phyloP scores from a whole-genome alignment of 2,888 invertebrate species.

The Celastrina argiolus region DNA sequence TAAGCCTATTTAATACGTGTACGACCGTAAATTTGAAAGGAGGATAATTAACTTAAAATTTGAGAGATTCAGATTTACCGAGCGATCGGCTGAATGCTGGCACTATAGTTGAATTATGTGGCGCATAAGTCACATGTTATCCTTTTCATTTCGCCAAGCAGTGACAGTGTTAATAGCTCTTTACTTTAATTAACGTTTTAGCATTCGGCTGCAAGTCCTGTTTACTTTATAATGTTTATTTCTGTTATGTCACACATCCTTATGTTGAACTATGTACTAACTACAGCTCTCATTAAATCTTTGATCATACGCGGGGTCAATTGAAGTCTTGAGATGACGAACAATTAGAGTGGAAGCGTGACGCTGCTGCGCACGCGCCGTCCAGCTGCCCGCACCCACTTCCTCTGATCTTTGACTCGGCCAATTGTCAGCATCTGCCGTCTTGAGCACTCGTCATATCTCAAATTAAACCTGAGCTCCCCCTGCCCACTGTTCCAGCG shows the following conservation, averaged over 20 bases:
- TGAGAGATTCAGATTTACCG: too few species aligned
- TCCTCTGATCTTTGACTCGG: conserved; percentile 76
- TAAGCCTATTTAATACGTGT: background rate
- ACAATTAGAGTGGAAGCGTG: conserved; percentile 44
- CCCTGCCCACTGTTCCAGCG: conserved; percentile 37
- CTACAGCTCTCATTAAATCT: conserved; percentile 23
- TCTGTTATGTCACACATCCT: conserved; percentile 13
- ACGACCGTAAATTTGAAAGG: too few species aligned
- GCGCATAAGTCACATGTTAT: too few species aligned
- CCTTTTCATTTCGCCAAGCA: too few species aligned
- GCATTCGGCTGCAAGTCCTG: too few species aligned
- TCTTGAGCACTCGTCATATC: conserved; percentile 47
- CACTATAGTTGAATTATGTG: too few species aligned
- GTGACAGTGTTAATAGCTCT: too few species aligned
- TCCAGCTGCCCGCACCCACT: conserved; percentile 52
- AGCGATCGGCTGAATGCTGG: too few species aligned
- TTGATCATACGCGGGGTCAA: conserved; percentile 26
- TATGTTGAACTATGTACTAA: background rate
- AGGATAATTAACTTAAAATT: too few species aligned
- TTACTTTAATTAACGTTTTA: too few species aligned
- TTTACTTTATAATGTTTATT: too few species aligned
- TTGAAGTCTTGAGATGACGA: conserved; percentile 39
- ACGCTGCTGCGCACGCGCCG: conserved; percentile 56
- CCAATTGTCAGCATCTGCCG: conserved; percentile 72
- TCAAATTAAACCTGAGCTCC: conserved; percentile 49